phyloP scores from a whole-genome alignment of 2,113 vertebrate genomes.

The Dryoscopus gambensis region DNA sequence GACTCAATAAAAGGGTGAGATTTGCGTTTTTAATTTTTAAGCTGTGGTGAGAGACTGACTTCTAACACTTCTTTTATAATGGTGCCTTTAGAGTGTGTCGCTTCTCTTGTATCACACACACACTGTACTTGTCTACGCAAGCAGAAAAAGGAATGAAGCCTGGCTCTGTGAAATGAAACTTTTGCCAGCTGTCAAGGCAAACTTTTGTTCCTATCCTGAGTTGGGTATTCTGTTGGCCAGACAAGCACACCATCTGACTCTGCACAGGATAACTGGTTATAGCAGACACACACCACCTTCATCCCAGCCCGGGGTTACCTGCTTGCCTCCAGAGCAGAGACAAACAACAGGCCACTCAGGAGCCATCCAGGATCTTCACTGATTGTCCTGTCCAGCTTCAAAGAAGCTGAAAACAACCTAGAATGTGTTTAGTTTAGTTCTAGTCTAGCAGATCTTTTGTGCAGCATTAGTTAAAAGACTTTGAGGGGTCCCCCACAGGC shows the following conservation, averaged over 20 bases:
- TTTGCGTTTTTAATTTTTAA: conserved; percentile 35
- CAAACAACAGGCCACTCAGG: accelerated
- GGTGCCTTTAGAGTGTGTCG: not conserved
- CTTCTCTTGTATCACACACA: not conserved
- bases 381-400: accelerated
- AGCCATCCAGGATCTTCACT: not conserved
- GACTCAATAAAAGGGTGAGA: conserved; percentile 62
- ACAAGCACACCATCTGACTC: not conserved
- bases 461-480: too few relatives aligned
- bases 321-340: not conserved
- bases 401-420: not conserved
- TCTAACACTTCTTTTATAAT: not conserved
- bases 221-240: not conserved
- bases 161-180: not conserved
- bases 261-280: accelerated
- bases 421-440: not conserved
- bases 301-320: accelerated
- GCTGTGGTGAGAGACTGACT: not conserved
- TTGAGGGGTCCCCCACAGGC: too few relatives aligned
- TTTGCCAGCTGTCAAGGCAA: not conserved
- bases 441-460: not conserved
- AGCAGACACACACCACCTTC: not conserved
- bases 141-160: not conserved
- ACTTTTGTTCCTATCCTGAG: accelerated
- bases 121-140: accelerated